Base-by-base conservation (phyloP, 2,888 invertebrate species). In the Pollenia angustigena region DNA sequence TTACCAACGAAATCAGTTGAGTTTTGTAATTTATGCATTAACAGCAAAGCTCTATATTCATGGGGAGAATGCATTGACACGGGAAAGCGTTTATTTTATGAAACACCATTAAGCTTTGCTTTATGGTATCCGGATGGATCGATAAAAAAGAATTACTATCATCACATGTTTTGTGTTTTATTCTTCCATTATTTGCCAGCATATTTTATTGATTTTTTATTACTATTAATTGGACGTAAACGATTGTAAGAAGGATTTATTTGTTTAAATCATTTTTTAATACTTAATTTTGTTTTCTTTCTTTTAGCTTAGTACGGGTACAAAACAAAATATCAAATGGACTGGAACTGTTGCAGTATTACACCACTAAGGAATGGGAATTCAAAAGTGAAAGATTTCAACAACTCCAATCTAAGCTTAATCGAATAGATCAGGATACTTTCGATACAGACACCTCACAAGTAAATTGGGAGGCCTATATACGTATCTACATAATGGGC, bases 61-160 rank as follows among this genome's bases (percentile, higher is more conserved):
- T 99, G 99, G 99, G 97, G 96, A 1, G 95, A 96, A 80, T 96
- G 97, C 58, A 94, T 98, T 85, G 95, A 96, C 80, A 94, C 95
- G 82, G 96, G 96, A 90, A 94, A 94, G 88, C 93, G 94, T 54
- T 93, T 92, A 93, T 89, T 92, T 89, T 94, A 95, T 85, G 95
- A 96, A 89, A 96, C 96, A 89, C 97, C 98, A 0, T 95, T 97
- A 91, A 96, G 96, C 81, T 94, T 96, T 12, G 95, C 96, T 52
- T 94, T 97, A 1, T 97, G 98, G 96, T 97, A 96, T 92, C 97
- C 96, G 0, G 96, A 96, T 8, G 97, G 97, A 0, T 95, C 95
- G 1, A 94, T 96, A 0, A 97, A 97, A 90, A 95, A 95, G 10
- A 96, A 95, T 71, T 95, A 95, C 90, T 90, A 95, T 2, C 93